Conservation (phyloP, 2,113 vertebrate genomes). For the Sclerurus mexicanus region DNA sequence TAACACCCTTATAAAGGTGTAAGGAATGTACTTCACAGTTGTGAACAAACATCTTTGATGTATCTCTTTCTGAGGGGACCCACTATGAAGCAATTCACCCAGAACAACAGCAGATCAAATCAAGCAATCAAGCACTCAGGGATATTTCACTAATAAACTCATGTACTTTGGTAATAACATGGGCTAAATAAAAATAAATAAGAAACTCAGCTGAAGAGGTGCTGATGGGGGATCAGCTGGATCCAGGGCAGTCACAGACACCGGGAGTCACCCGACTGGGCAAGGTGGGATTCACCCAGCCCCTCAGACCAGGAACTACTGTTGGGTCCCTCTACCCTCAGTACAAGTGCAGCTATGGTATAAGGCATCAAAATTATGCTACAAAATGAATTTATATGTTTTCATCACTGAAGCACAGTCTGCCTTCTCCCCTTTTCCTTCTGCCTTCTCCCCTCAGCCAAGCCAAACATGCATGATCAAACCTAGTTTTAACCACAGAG, state of each 20-base stretch:
- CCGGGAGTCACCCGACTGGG: not conserved
- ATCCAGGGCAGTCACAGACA: not conserved
- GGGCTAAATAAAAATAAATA: not conserved
- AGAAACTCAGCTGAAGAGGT: not conserved
- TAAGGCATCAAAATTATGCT: not conserved
- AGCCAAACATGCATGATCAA: not conserved
- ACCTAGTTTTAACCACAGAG: not conserved
- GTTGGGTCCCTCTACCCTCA: not conserved
- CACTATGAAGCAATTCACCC: not conserved
- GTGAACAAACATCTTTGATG: not conserved
- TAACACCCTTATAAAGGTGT: not conserved
- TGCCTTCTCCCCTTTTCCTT: not conserved
- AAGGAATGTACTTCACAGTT: not conserved
- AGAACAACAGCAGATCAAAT: not conserved
- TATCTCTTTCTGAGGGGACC: not conserved
- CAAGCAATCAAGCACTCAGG: not conserved
- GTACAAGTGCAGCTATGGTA: not conserved
- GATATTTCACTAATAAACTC: not conserved
- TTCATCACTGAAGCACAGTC: not conserved
- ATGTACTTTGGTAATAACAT: not conserved
- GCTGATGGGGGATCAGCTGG: not conserved
- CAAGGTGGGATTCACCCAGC: not conserved
- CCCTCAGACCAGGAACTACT: not conserved
- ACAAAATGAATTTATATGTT: not conserved
- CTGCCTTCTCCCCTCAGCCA: not conserved